These are phyloP conservation scores for Vidua macroura DNA, from an alignment of 2,113 vertebrate genomes.

Conservation along the genomic window DNA sequence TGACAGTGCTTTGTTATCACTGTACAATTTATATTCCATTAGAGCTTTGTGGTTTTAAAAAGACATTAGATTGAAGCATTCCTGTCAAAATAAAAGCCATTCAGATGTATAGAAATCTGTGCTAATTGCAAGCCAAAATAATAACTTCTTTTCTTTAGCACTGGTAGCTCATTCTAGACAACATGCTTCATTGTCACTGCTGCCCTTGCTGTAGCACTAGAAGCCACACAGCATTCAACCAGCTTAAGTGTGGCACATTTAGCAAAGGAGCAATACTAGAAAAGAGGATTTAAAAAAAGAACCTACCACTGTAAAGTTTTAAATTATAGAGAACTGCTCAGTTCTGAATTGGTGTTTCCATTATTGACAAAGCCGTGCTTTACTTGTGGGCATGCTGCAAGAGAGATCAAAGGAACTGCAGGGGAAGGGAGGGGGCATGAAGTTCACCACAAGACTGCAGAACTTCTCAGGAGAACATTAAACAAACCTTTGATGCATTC, in stretches of 20 bases:
- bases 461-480: neutral
- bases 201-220: neutral
- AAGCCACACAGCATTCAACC: neutral
- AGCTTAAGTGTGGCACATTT: neutral
- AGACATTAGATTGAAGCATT: neutral
- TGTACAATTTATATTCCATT: neutral
- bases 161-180: neutral
- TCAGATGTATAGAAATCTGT: neutral
- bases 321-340: neutral
- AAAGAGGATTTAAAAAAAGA: slow-evolving; percentile 24
- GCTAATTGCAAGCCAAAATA: slow-evolving; percentile 3
- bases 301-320: neutral
- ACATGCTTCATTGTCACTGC: neutral
- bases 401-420: neutral
- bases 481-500: neutral
- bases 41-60: neutral
- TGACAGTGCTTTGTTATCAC: neutral
- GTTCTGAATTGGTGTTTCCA: neutral
- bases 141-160: neutral
- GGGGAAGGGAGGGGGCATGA: neutral
- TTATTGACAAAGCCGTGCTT: neutral
- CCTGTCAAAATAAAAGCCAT: slow-evolving; percentile 21
- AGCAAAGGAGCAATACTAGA: neutral
- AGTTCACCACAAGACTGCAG: slow-evolving; percentile 11
- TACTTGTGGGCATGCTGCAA: neutral